phyloP scores from a whole-genome alignment of 2,797 vertebrate species.

The Picus viridis region DNA sequence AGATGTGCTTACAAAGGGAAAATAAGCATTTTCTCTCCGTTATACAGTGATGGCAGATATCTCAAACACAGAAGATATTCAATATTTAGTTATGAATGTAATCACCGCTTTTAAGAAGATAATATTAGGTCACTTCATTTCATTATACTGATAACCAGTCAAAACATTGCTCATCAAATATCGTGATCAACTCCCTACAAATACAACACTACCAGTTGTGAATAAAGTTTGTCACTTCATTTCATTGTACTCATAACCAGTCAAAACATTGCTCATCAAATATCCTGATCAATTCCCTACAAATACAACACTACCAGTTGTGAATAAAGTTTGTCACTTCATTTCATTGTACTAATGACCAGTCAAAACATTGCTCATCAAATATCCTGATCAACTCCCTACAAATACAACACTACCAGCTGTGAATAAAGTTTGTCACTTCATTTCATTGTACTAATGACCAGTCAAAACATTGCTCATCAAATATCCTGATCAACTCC shows the following conservation, averaged over 20 bases:
- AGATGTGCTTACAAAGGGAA: neutral
- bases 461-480: neutral
- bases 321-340: neutral
- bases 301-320: neutral
- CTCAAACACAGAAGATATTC: neutral
- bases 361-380: neutral
- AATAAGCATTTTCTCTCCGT: neutral
- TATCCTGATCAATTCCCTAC: too few relatives aligned
- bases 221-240: too few relatives aligned
- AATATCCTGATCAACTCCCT: neutral
- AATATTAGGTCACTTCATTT: neutral
- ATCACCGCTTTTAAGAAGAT: neutral
- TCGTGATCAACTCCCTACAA: neutral
- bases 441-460: neutral
- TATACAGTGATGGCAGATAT: neutral
- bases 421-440: neutral
- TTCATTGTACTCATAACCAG: too few relatives aligned
- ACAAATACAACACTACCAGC: neutral
- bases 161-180: neutral
- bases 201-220: neutral
- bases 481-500: neutral
- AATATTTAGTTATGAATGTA: neutral
- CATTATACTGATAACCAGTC: neutral
- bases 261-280: too few relatives aligned
- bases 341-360: neutral